Conservation (phyloP, 2,113 vertebrate species). For the Grammomys dolichurus region DNA sequence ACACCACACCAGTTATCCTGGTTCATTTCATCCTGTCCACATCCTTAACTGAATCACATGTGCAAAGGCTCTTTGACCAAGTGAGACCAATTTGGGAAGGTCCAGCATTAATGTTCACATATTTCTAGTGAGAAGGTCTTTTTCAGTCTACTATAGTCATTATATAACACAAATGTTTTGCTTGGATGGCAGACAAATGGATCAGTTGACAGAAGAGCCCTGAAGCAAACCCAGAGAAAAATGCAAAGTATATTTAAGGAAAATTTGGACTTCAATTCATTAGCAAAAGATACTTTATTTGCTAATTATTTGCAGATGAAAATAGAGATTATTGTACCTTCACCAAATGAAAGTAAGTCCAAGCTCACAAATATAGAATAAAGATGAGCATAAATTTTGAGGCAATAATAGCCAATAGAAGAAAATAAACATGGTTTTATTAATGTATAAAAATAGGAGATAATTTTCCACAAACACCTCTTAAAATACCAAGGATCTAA, state of each 20-base stretch:
- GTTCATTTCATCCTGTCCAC: not conserved
- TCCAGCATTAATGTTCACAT: not conserved
- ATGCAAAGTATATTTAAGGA: not conserved
- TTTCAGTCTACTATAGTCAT: not conserved
- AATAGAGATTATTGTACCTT: not conserved
- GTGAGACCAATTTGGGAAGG: not conserved
- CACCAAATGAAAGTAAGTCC: not conserved
- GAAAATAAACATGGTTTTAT: not conserved
- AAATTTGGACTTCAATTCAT: conserved; percentile 10
- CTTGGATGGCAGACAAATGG: not conserved
- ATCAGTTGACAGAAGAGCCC: not conserved
- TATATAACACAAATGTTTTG: not conserved
- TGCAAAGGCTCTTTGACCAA: not conserved
- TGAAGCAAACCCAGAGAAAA: conserved; percentile 18
- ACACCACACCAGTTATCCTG: not conserved
- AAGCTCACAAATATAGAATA: not conserved
- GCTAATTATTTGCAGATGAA: conserved; percentile 11
- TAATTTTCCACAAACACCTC: not conserved
- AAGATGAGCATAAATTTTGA: conserved; percentile 32
- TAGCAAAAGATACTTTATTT: conserved; percentile 25
- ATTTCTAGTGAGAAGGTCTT: not conserved
- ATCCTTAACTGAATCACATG: conserved; percentile 8
- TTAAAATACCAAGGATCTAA: not conserved
- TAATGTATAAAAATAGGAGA: not conserved
- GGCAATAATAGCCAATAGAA: not conserved